Percentiles rank a stretch among this genome's conserved stretches.
phyloP scores from a whole-genome alignment of 2,797 vertebrate species.

The Tarsius wallacei region DNA sequence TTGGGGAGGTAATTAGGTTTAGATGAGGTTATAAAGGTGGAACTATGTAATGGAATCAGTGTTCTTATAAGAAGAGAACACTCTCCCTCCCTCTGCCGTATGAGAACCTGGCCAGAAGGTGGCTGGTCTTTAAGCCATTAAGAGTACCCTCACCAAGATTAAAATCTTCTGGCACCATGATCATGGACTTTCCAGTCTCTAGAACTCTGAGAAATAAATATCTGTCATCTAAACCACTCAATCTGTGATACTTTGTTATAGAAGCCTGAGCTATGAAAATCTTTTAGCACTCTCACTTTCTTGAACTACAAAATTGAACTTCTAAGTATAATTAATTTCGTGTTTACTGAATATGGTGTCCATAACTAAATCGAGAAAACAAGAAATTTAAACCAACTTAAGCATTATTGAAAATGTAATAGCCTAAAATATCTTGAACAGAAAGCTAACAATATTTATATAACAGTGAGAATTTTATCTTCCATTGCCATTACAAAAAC shows the following conservation, averaged over 20 bases:
- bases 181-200: neutral
- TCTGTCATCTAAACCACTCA: neutral
- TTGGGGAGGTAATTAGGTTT: neutral
- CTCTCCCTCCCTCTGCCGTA: neutral
- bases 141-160: neutral
- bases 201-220: neutral
- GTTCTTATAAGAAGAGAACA: too few relatives aligned
- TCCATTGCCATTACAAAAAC: neutral
- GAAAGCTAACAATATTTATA: neutral
- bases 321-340: neutral
- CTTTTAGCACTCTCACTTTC: neutral
- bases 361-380: neutral
- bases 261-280: neutral
- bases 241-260: neutral
- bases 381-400: neutral
- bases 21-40: neutral
- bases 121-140: neutral
- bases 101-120: neutral
- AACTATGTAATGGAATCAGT: neutral
- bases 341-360: neutral
- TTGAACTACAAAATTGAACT: neutral
- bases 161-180: neutral
- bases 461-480: neutral
- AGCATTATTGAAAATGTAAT: neutral
- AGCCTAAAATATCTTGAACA: neutral